Base-by-base conservation (phyloP, 1,140 invertebrate genomes). In the Acyrthosiphon pisum region DNA sequence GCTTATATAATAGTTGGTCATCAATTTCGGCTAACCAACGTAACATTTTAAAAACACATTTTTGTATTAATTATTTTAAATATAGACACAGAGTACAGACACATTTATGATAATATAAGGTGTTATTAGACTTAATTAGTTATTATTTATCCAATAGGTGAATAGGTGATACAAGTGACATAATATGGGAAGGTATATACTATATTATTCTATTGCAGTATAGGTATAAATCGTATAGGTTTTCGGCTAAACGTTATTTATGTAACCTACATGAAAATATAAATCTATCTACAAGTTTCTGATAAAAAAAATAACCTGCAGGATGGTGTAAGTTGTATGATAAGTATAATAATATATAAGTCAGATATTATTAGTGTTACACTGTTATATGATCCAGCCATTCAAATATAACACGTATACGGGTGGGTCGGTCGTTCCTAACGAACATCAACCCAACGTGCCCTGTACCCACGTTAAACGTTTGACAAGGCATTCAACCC, bases 401-500 rank as follows among this genome's bases (percentile, higher is more conserved):
- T 87, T 48, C 48, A 53, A 37, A 89, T 37, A 50, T 37, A 50
- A 23, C n/a, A 37, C 30, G 44, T 87, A 26, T 20, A 53, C 14
- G 46, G 9, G 20, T n/a, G 44, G 1, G 18, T 86, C 26, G 23
- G 44, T 18, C 41, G 14, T 86, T 48, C 11, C 26, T 86, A 86
- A 86, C 84, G 84, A 86, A 86, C 84, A 41, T 30, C 84, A n/a
- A 86, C 44, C 84, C 84, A 44, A 41, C 22, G 23, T 86, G n/a
- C n/a, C 60, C 30, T 18, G 35, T 83, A 88, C 86, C 86, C 86
- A 53, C 48, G 48, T 89, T 89, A 53, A 89, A 89, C n/a, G 87
- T 46, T 53, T 89, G 48, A 89, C 87, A 89, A 89, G 87, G 11
- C 46, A n/a, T 53, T 53, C 87, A 37, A 89, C 87, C 87, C 87